Evolutionary conservation across 2,113 vertebrate genomes (phyloP), one percentile per base, ranked within the genome.

Genomic region (Cygnus atratus): DNA sequence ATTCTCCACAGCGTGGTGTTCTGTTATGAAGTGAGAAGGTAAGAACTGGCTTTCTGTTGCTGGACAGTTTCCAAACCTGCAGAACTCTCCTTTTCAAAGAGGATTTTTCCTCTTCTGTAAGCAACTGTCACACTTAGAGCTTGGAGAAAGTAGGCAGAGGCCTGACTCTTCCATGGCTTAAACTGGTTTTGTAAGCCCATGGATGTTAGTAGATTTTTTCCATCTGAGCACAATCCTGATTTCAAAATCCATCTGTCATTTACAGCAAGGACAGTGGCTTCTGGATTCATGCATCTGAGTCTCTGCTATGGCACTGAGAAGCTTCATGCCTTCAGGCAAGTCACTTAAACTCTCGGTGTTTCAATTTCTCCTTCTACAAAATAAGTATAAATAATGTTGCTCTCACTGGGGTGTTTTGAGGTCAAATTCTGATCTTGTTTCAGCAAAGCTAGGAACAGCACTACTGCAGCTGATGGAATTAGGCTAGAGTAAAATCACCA

Each of bases 331-430:
- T 93, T 76, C 50, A 66, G 92, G 93, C 88, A 89, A 94, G 55
- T 52, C 84, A 83, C 81, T 92, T 87, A 76, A 92, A 86, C 14
- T 20, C 2, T 19, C 9, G 0, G 17, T 68, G 70, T 82, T 96
- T 89, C 91, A 95, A 88, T 91, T 93, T 91, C 61, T 58, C 54
- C 62, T 87, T 76, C 86, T 58, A 87, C 66, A 84, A 93, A 96
- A 72, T 66, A 90, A 76, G 44, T 87, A 79, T 87, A 93, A 95
- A 91, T 95, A 96, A 94, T 72, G 68, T 41, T 43, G 24, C 39
- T 95, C 70, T 89, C 57, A 70, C 35, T 62, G n/a, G 48, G 46
- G 37, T 66, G 44, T 72, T 84, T 61, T 81, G 83, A 90, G 84
- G 93, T 92, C 78, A 91, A 80, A 91, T 90, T 80, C 41, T 94